A percentile compares a stretch with the other conserved stretches of the same genome.
Conservation (phyloP, 2,888 invertebrate genomes). For the Limnephilus lunatus region DNA sequence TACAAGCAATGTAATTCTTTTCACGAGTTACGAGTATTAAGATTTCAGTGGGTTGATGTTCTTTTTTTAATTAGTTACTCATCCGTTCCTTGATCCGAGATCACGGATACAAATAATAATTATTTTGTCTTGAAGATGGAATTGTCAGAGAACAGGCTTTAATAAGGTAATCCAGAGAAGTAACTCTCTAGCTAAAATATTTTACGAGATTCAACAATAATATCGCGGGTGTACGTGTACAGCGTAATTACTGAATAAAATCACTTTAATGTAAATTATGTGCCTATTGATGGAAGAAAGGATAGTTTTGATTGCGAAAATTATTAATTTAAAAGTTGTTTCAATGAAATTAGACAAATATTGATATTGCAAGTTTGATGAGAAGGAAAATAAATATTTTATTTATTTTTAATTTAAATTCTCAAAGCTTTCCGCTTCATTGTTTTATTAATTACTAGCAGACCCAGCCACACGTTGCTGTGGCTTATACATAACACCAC, state of each 20-base stretch:
- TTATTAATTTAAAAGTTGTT: background rate
- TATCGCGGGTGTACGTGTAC: background rate
- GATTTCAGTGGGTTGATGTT: conserved; percentile 6
- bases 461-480: no score
- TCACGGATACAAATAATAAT: background rate
- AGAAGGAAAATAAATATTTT: background rate
- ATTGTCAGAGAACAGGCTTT: conserved; percentile 5
- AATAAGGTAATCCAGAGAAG: conserved; percentile 23
- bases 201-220: background rate
- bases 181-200: background rate
- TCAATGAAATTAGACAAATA: background rate
- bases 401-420: background rate
- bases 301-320: background rate
- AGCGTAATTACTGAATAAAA: background rate
- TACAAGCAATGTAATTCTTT: background rate
- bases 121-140: background rate
- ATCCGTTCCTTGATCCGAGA: conserved; percentile 2
- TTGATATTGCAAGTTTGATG: no score
- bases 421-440: no score
- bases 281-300: background rate
- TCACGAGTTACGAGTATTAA: background rate
- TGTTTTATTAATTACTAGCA: no score
- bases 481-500: no score
- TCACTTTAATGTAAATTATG: background rate
- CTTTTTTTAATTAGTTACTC: conserved; percentile 18